These are phyloP conservation scores for Glaucomys volans DNA, from an alignment of 2,113 vertebrate species.

Conservation along the genomic window DNA sequence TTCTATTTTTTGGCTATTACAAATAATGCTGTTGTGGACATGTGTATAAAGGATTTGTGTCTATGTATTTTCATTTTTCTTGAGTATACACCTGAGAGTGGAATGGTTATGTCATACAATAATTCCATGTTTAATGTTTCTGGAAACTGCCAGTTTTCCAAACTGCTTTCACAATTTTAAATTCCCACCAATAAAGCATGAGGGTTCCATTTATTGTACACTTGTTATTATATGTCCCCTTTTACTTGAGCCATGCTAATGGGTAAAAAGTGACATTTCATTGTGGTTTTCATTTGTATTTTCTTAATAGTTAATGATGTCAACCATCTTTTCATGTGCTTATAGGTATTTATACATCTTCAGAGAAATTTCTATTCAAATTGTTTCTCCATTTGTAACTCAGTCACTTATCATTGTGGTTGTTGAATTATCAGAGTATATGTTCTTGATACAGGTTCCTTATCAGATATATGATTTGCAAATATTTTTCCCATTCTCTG, in stretches of 20 bases:
- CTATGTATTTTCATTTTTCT: neutral
- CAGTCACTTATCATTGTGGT: neutral
- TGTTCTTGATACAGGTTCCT: neutral
- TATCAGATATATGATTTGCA: neutral
- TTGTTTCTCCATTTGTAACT: neutral
- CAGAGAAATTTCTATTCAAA: constrained; percentile 1
- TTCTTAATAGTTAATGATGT: neutral
- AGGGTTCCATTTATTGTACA: neutral
- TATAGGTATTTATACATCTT: neutral
- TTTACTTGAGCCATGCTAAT: neutral
- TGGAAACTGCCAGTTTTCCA: neutral
- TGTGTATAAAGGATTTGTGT: neutral
- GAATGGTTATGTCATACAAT: neutral
- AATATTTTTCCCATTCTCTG: neutral
- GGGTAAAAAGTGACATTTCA: neutral
- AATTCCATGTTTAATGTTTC: neutral
- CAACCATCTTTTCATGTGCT: neutral
- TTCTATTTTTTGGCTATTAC: neutral
- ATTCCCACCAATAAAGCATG: neutral
- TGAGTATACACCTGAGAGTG: neutral
- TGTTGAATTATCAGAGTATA: neutral
- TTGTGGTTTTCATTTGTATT: constrained; percentile 25
- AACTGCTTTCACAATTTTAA: constrained; percentile 24
- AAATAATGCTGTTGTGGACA: neutral
- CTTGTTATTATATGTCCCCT: neutral